A percentile compares a stretch with the other conserved stretches of the same genome.
Evolutionary conservation across 2,888 invertebrate species (phyloP).

Genomic region (Luperina testacea): DNA sequence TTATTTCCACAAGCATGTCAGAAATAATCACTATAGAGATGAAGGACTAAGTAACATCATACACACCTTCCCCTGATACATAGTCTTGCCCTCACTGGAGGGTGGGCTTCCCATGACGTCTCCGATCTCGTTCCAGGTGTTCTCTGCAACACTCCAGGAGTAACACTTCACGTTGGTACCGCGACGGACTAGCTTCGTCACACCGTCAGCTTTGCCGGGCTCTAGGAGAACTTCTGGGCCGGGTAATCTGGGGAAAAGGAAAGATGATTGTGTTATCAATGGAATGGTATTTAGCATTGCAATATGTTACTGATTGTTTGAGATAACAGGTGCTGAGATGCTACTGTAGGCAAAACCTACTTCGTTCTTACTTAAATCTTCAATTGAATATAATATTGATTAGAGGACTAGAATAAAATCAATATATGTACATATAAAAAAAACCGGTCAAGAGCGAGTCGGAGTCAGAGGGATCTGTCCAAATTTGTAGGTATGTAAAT

Average conservation of each 20-base stretch:
- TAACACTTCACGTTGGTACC: slow-evolving; percentile 94
- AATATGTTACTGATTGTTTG: background rate
- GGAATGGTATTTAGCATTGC: background rate
- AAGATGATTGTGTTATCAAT: background rate
- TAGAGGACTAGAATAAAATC: no score
- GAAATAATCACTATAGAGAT: background rate
- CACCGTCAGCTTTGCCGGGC: slow-evolving; percentile 95
- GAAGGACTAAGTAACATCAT: background rate
- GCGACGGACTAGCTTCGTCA: slow-evolving; percentile 94
- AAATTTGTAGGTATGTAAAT: no score
- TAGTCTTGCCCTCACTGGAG: slow-evolving; percentile 93
- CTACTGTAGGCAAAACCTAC: no score
- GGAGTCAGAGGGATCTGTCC: no score
- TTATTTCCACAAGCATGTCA: background rate
- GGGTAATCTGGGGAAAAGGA: slow-evolving; percentile 91
- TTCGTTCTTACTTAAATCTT: no score
- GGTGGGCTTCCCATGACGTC: slow-evolving; percentile 95
- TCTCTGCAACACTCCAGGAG: slow-evolving; percentile 92
- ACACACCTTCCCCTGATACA: slow-evolving; percentile 94
- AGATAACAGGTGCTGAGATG: background rate
- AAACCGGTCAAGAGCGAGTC: no score
- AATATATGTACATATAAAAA: no score
- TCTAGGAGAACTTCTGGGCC: slow-evolving; percentile 94
- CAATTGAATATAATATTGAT: no score
- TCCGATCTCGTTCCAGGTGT: slow-evolving; percentile 96